These are phyloP conservation scores for Notocelia uddmanniana DNA, from an alignment of 2,888 invertebrate genomes.

Conservation along the genomic window DNA sequence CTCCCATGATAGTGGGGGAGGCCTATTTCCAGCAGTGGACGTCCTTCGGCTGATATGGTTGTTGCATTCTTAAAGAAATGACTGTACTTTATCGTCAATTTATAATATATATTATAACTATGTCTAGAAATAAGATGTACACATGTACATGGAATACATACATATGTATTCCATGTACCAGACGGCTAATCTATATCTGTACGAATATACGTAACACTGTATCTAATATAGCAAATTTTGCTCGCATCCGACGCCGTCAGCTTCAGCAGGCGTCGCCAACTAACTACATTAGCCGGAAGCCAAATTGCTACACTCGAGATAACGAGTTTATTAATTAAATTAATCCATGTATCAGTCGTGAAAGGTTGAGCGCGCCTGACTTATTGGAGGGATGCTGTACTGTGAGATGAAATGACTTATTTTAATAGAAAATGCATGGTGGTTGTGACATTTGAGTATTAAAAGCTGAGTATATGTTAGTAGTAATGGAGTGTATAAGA, in stretches of 20 bases:
- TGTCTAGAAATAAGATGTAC: neutral
- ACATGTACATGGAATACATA: no score
- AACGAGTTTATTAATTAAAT: conserved; percentile 49
- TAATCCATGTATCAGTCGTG: conserved; percentile 41
- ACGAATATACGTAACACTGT: neutral
- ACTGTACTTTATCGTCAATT: no score
- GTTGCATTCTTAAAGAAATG: no score
- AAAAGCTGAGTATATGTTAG: conserved; percentile 6
- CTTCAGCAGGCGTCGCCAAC: conserved; percentile 32
- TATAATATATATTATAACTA: no score
- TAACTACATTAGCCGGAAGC: conserved; percentile 30
- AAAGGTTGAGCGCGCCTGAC: conserved; percentile 42
- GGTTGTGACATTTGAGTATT: neutral
- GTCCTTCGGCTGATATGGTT: no score
- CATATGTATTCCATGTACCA: neutral
- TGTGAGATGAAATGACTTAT: neutral
- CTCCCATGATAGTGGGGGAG: no score
- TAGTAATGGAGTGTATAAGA: conserved; percentile 14
- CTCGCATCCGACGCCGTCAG: conserved; percentile 14
- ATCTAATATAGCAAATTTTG: conserved; percentile 10
- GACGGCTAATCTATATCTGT: neutral
- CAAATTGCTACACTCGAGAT: conserved; percentile 48
- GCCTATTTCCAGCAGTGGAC: no score
- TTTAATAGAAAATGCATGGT: neutral
- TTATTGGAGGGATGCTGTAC: conserved; percentile 21